Evolutionary conservation across 2,113 vertebrate genomes (phyloP).

Genomic region (Tupaia chinensis): DNA sequence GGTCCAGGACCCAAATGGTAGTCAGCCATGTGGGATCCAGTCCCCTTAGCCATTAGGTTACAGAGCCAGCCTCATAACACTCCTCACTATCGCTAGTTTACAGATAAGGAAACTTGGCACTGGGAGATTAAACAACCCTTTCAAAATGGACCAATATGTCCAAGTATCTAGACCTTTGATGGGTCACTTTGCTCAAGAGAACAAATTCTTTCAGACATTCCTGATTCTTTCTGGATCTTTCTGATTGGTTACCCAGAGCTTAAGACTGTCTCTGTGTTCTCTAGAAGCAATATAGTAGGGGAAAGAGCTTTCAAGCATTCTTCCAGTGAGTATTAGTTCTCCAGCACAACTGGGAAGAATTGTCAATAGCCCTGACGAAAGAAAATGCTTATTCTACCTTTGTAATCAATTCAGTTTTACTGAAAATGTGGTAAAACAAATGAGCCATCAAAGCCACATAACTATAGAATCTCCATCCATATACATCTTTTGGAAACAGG

Average conservation of each 20-base stretch:
- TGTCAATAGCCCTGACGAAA: neutral
- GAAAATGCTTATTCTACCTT: slow-evolving; percentile 28
- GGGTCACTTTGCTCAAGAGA: neutral
- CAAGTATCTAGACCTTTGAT: neutral
- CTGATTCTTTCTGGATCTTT: slow-evolving; percentile 44
- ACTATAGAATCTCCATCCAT: neutral
- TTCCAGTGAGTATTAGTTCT: neutral
- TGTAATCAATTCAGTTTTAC: slow-evolving; percentile 11
- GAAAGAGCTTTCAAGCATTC: neutral
- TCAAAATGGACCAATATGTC: neutral
- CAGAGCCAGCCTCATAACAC: neutral
- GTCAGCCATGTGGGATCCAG: too few relatives aligned
- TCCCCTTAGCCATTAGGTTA: too few relatives aligned
- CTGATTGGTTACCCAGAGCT: neutral
- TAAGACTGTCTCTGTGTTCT: neutral
- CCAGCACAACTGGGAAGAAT: neutral
- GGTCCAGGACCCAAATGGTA: too few relatives aligned
- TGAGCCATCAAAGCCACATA: neutral
- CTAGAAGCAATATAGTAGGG: neutral
- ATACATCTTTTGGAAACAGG: neutral
- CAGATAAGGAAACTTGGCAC: neutral
- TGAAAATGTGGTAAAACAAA: neutral
- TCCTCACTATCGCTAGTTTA: neutral
- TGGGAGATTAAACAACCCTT: neutral
- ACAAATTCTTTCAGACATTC: neutral